Conservation (phyloP, 2,797 vertebrate genomes). For the Phataginus tricuspis region DNA sequence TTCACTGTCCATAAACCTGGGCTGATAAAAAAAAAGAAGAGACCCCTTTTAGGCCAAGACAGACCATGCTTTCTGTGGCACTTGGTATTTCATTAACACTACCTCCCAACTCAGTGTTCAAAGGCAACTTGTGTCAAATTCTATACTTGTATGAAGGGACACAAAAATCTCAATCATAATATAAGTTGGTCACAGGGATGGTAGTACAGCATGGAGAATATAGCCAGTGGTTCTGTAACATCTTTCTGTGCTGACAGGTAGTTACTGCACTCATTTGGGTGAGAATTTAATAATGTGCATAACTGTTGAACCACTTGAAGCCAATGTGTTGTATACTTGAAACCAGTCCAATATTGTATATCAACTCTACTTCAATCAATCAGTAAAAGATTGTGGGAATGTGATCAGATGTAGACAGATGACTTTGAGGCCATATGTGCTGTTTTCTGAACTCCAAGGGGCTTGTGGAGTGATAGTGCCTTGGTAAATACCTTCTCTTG, state of each 20-base stretch:
- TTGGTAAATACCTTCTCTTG: constrained; percentile 21
- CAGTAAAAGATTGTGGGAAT: background rate
- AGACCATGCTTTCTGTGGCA: background rate
- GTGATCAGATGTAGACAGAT: background rate
- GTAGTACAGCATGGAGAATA: no score
- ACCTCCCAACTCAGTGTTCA: background rate
- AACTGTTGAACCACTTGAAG: no score
- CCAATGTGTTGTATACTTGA: no score
- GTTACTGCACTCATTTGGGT: no score
- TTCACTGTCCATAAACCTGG: background rate
- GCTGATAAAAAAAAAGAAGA: background rate
- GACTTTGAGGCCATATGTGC: background rate
- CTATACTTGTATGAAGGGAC: background rate
- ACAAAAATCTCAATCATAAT: no score
- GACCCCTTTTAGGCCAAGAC: background rate
- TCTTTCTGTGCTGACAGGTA: no score
- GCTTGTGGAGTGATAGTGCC: background rate
- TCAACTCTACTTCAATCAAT: no score
- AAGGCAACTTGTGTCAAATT: background rate
- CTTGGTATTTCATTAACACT: background rate
- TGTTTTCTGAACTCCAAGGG: background rate
- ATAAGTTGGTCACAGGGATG: no score
- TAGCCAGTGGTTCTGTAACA: no score
- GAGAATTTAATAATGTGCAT: no score
- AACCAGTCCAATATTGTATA: no score